Conservation (phyloP, 2,888 invertebrate genomes). For the Drosophila leonis region DNA sequence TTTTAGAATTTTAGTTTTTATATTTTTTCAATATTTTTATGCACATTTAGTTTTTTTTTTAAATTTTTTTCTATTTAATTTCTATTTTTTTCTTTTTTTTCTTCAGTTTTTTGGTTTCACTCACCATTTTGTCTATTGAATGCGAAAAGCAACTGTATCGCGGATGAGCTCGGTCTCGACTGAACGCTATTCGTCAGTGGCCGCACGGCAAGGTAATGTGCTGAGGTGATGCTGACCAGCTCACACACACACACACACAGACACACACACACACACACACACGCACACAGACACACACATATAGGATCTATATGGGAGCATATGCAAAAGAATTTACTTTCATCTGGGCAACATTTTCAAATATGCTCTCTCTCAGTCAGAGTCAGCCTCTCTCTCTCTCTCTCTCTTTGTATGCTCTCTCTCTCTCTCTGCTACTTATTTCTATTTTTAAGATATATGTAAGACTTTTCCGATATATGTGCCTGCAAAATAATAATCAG, state of each 20-base stretch:
- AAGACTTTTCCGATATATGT: constrained; percentile 36
- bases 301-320: constrained; percentile 26
- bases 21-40: constrained; percentile 1
- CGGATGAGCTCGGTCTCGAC: constrained; percentile 86
- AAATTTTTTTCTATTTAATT: neutral
- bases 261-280: constrained; percentile 17
- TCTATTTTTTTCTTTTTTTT: neutral
- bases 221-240: constrained; percentile 78
- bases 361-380: constrained; percentile 15
- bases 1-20: constrained; percentile 1
- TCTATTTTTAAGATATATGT: constrained; percentile 67
- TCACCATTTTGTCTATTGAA: constrained; percentile 89
- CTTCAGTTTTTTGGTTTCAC: constrained; percentile 66
- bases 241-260: constrained; percentile 43
- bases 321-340: constrained; percentile 77
- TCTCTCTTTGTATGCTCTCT: constrained; percentile 14
- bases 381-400: no score
- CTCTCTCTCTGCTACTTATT: constrained; percentile 29
- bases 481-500: constrained; percentile 78
- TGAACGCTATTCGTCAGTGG: constrained; percentile 84
- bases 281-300: neutral
- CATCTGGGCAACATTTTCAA: constrained; percentile 71
- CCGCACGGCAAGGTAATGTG: constrained; percentile 85
- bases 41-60: neutral
- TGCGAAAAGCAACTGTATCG: constrained; percentile 87